A percentile compares a stretch with the other conserved stretches of the same genome.
phyloP scores from a whole-genome alignment of 2,888 invertebrate species.

The Callyntrura sp. region DNA sequence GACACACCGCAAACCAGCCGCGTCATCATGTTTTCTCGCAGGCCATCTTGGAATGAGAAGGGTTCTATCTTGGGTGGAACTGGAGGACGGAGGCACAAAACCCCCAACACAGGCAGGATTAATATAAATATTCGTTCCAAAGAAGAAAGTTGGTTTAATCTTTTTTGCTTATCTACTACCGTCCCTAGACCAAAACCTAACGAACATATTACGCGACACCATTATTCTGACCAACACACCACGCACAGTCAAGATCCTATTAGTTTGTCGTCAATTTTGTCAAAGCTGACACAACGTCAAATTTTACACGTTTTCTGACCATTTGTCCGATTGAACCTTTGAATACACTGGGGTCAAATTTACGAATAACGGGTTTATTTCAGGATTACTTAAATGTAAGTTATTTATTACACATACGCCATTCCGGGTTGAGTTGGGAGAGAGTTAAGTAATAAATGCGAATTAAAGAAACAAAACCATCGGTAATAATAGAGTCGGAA shows the following conservation, averaged over 20 bases:
- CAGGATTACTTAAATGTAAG: not conserved
- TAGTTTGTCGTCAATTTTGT: not conserved
- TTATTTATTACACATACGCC: not conserved
- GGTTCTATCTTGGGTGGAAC: slow-evolving; percentile 95
- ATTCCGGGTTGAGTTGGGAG: slow-evolving; percentile 17
- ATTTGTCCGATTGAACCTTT: slow-evolving; percentile 78
- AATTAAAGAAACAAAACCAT: slow-evolving; percentile 11
- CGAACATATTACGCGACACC: not conserved
- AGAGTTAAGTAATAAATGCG: slow-evolving; percentile 7
- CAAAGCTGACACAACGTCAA: not conserved
- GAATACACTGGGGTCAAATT: slow-evolving; percentile 42
- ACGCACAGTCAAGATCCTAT: not conserved
- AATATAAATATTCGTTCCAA: slow-evolving; percentile 12
- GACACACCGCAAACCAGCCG: slow-evolving; percentile 93
- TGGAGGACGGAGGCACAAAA: slow-evolving; percentile 85
- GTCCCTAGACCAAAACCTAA: not conserved
- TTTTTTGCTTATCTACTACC: not conserved
- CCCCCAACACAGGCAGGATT: slow-evolving; percentile 58
- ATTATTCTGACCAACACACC: not conserved
- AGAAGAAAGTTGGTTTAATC: not conserved
- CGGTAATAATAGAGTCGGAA: not conserved
- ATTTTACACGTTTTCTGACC: slow-evolving; percentile 57
- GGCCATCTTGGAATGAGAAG: slow-evolving; percentile 93
- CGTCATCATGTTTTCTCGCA: slow-evolving; percentile 93
- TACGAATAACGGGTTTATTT: slow-evolving; percentile 4